Percentiles rank a stretch among this genome's conserved stretches.
phyloP scores from a whole-genome alignment of 2,888 invertebrate species.

The Lasioglossum calceatum region DNA sequence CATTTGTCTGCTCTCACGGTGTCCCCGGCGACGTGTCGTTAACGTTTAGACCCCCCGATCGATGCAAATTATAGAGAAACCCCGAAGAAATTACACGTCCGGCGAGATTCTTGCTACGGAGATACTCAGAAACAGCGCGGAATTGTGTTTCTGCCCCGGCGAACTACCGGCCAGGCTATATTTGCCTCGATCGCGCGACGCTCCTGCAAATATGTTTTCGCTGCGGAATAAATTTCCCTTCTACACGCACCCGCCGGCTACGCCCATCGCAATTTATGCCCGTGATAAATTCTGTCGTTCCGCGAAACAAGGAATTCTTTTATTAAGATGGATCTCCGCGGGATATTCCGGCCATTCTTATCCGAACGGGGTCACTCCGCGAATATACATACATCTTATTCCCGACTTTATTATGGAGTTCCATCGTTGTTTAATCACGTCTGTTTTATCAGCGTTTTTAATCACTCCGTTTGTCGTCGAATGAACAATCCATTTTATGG shows the following conservation, averaged over 20 bases:
- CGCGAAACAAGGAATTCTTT: slow-evolving; percentile 12
- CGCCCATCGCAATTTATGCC: neutral
- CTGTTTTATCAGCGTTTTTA: neutral
- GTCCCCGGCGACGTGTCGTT: slow-evolving; percentile 58
- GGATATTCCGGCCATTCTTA: neutral
- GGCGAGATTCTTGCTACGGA: slow-evolving; percentile 19
- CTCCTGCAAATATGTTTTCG: slow-evolving; percentile 18
- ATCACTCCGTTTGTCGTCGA: neutral
- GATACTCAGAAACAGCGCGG: slow-evolving; percentile 20
- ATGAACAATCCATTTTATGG: neutral
- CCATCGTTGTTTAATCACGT: neutral
- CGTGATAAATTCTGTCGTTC: slow-evolving; percentile 16
- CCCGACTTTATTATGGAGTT: neutral
- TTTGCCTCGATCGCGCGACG: slow-evolving; percentile 31
- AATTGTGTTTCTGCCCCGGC: slow-evolving; percentile 7
- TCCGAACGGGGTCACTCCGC: neutral
- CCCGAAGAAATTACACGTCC: slow-evolving; percentile 42
- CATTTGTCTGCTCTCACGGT: slow-evolving; percentile 69
- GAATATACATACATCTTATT: neutral
- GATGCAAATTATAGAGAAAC: slow-evolving; percentile 57
- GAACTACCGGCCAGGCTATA: slow-evolving; percentile 8
- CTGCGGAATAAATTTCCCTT: neutral
- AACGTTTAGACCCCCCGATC: slow-evolving; percentile 60
- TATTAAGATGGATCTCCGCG: neutral
- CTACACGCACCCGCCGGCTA: neutral